phyloP scores from a whole-genome alignment of 2,888 invertebrate genomes.

The Agrilus cyanescens region DNA sequence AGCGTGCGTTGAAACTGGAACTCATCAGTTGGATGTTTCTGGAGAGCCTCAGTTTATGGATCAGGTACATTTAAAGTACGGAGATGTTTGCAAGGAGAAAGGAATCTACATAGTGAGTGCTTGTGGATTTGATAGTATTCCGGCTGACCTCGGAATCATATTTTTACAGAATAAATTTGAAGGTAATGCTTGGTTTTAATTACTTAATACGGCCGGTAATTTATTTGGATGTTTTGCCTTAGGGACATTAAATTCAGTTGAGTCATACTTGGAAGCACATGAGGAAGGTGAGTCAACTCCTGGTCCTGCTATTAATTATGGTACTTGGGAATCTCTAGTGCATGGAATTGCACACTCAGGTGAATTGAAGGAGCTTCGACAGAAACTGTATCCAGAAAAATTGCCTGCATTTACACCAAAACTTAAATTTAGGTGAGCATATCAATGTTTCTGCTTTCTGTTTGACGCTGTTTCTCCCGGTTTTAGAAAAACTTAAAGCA shows the following conservation, averaged over 20 bases:
- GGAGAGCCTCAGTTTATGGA: constrained; percentile 68
- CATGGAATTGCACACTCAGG: constrained; percentile 55
- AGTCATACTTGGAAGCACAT: constrained; percentile 48
- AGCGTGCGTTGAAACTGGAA: constrained; percentile 63
- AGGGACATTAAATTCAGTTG: constrained; percentile 67
- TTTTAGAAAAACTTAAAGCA: not conserved
- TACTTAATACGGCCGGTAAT: not conserved
- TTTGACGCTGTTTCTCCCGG: not conserved
- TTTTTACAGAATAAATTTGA: constrained; percentile 66
- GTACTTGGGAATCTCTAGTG: constrained; percentile 83
- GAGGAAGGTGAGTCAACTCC: constrained; percentile 24
- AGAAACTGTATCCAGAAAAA: constrained; percentile 52
- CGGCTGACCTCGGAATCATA: constrained; percentile 76
- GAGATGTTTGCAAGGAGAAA: constrained; percentile 58
- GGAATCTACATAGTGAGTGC: constrained; percentile 82
- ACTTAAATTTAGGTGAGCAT: constrained; percentile 41
- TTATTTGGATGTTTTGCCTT: constrained; percentile 4
- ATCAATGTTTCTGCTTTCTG: not conserved
- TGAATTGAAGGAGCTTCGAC: constrained; percentile 54
- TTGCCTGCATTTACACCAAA: constrained; percentile 52
- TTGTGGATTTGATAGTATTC: constrained; percentile 90
- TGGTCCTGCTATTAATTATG: constrained; percentile 57
- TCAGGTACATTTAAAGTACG: constrained; percentile 57
- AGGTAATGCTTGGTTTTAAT: constrained; percentile 35
- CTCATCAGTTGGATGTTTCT: constrained; percentile 86